phyloP scores from a whole-genome alignment of 2,888 invertebrate genomes.

The Phaonia tiefii region DNA sequence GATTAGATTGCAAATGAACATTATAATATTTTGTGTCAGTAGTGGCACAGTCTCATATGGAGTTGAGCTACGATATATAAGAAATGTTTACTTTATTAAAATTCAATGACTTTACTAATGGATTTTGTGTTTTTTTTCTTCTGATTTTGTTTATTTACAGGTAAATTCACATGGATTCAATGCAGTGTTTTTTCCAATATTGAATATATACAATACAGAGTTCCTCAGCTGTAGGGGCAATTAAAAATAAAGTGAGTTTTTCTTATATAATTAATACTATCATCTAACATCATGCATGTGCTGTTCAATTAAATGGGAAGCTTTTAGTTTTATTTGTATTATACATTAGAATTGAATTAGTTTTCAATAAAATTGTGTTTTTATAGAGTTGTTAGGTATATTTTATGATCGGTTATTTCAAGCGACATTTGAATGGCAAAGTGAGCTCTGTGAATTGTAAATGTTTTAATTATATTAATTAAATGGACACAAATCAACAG shows the following conservation, averaged over 20 bases:
- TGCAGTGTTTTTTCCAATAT: not conserved
- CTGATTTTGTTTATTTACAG: slow-evolving; percentile 48
- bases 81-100: not conserved
- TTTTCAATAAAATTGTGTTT: slow-evolving; percentile 8
- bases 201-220: not conserved
- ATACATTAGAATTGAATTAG: not conserved
- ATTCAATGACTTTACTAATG: slow-evolving; percentile 24
- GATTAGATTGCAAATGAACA: slow-evolving; percentile 52
- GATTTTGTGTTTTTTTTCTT: slow-evolving; percentile 33
- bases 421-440: slow-evolving; percentile 12
- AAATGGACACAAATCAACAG: slow-evolving; percentile 26
- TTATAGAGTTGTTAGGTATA: not conserved
- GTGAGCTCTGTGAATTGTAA: not conserved
- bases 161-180: slow-evolving; percentile 49
- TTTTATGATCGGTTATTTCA: slow-evolving; percentile 2
- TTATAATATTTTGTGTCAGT: slow-evolving; percentile 36
- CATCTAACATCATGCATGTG: slow-evolving; percentile 10
- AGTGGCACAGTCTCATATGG: not conserved
- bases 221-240: not conserved
- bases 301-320: not conserved
- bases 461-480: slow-evolving; percentile 30
- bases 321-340: not conserved
- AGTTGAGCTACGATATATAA: not conserved
- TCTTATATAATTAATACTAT: slow-evolving; percentile 3
- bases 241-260: slow-evolving; percentile 14